Evolutionary conservation across 1,140 invertebrate genomes (phyloP).

Genomic region (Episyrphus balteatus): DNA sequence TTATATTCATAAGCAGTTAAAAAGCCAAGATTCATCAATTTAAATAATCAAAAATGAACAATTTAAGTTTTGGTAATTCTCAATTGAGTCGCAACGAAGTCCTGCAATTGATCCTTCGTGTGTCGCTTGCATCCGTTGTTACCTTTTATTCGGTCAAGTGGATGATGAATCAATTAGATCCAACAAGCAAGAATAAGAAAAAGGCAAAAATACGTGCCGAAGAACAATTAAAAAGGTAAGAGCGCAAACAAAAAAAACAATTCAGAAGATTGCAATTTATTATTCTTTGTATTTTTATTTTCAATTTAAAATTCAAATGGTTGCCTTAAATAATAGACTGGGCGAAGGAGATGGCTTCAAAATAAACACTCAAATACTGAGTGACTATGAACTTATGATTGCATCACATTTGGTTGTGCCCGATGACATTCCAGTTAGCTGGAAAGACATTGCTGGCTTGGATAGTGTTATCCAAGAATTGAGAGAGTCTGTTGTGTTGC

Average conservation of each 20-base stretch:
- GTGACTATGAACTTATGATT: constrained; percentile 91
- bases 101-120: constrained; percentile 53
- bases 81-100: constrained; percentile 48
- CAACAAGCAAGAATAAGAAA: constrained; percentile 63
- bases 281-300: too few relatives aligned
- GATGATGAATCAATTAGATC: constrained; percentile 69
- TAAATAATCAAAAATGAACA: too few relatives aligned
- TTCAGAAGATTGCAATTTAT: too few relatives aligned
- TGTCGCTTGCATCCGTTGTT: constrained; percentile 66
- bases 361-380: constrained; percentile 48
- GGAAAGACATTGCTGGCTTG: constrained; percentile 86
- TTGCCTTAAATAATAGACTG: constrained; percentile 35
- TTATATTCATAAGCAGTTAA: too few relatives aligned
- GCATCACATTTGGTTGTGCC: constrained; percentile 87
- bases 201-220: constrained; percentile 60
- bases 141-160: constrained; percentile 82
- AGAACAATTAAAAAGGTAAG: constrained; percentile 44
- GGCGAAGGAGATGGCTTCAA: constrained; percentile 37
- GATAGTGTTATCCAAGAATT: constrained; percentile 78
- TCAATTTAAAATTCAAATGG: background rate
- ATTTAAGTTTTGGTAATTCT: background rate
- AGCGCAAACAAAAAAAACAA: too few relatives aligned
- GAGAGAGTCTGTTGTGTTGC: constrained; percentile 84
- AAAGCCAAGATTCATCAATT: too few relatives aligned
- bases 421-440: constrained; percentile 67